Evolutionary conservation across 1,140 invertebrate species (phyloP), one percentile per base, ranked within the genome.

Genomic region (Hermatobates lingyangjiaoensis): DNA sequence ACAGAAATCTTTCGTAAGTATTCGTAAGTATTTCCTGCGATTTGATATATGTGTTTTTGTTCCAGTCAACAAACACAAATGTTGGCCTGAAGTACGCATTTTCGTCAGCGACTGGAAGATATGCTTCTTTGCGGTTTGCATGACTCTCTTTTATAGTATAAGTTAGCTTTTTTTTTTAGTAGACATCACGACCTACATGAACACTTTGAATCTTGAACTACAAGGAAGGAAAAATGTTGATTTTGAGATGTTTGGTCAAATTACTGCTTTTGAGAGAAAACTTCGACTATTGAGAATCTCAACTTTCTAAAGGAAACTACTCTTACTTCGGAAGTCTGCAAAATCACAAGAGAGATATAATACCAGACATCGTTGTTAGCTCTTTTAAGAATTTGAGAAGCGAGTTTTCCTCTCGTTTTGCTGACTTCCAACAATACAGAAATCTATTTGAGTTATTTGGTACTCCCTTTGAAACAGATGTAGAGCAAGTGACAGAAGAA

Each of bases 231-330:
- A 56, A 45, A 57, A 46, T 40, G 44, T 56, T 38, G 34, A 44
- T 23, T 46, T 50, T 24, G 54, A 55, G 30, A 54, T 47, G 40
- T 56, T 39, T 54, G 42, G 26, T 34, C 39, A 56, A 21, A 42
- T 56, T 44, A 54, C 54, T 45, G 52, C 54, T 48, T 58, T 58
- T 54, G 40, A 53, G 48, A 50, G 44, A 45, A 56, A 56, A 40
- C 45, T 53, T 27, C 48, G 48, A 38, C 49, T 57, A 52, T n/a
- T 55, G 49, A 49, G 49, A 57, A 55, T 34, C 30, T 40, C 45
- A 40, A 3, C 14, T 50, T 18, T 7, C 3, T 20, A 7, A 14
- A 7, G 7, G 10, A n/a, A 50, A 24, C 18, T 3, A 26, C 42
- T 23, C 38, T 34, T 38, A 50, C 24, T 50, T 50, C 42, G 7